Base-by-base conservation (phyloP, 2,888 invertebrate species). In the Dryomyza anilis region DNA sequence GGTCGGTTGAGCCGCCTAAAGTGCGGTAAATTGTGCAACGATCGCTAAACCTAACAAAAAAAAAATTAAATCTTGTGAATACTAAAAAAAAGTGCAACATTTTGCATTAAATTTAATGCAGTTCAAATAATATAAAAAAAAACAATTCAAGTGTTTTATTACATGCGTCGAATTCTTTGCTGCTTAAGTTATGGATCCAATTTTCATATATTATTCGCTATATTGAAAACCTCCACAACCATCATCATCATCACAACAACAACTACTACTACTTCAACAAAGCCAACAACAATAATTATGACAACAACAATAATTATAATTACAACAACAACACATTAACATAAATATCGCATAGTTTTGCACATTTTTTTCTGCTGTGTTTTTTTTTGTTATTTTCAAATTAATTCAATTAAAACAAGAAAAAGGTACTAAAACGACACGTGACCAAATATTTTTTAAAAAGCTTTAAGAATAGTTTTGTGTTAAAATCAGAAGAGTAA, bases 311-410 rank as follows among this genome's bases (percentile, higher is more conserved):
- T 21, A 23, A 21, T 21, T n/a, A n/a, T n/a, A n/a, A n/a, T n/a
- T 19, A 25, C 25, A 43, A 27, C 43, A 45, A 33, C 27, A 58
- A 43, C 29, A 58, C 50, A 50, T 27, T 14, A 12, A 50, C 50
- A 50, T 27, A 12, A 50, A 5, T 25, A 14, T 25, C 21, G 25
- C 25, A 25, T 50, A n/a, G 61, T 55, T 58, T 64, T n/a, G n/a
- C n/a, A n/a, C n/a, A n/a, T n/a, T n/a, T n/a, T n/a, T n/a, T n/a
- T n/a, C n/a, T n/a, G n/a, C n/a, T n/a, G n/a, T n/a, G n/a, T n/a
- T n/a, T n/a, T n/a, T n/a, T n/a, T n/a, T n/a, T n/a, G n/a, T 58
- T 23, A 62, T 65, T 66, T 57, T 48, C 58, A 67, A 70, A 30
- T 61, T 64, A 65, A 65, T 63, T 52, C 52, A 63, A 59, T 66